phyloP scores from a whole-genome alignment of 2,113 vertebrate species.

The Dipodomys stephensi region DNA sequence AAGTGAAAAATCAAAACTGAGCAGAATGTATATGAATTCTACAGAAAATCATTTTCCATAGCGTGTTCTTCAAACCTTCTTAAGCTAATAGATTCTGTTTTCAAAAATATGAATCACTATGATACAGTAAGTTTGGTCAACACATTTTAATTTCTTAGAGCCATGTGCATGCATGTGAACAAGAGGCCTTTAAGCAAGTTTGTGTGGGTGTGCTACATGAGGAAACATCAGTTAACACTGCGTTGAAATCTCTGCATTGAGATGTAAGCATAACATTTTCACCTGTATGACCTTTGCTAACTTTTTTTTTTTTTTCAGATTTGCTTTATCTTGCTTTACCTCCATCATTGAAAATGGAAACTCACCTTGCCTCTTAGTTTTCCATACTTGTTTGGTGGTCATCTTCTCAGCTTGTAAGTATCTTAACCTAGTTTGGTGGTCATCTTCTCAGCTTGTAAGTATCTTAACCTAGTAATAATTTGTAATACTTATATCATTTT shows the following conservation, averaged over 20 bases:
- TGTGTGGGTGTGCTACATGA: not conserved
- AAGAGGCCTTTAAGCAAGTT: not conserved
- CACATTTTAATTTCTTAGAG: constrained; percentile 26
- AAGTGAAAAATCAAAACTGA: constrained; percentile 23
- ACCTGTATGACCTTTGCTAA: not conserved
- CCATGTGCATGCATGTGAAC: not conserved
- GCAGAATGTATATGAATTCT: not conserved
- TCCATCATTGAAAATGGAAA: constrained; percentile 7
- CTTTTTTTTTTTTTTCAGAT: not conserved
- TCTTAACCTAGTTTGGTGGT: not conserved
- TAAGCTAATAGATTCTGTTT: not conserved
- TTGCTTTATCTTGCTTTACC: constrained; percentile 1
- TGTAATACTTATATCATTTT: not conserved
- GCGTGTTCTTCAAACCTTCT: not conserved
- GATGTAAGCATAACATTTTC: not conserved
- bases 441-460: constrained; percentile 4
- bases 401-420: constrained; percentile 11
- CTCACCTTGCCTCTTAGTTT: constrained; percentile 3
- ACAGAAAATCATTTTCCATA: not conserved
- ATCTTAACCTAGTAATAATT: not conserved
- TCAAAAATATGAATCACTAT: not conserved
- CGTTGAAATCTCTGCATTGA: not conserved
- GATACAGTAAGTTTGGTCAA: not conserved
- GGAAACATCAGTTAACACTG: not conserved
- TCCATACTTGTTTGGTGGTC: not conserved